Conservation (phyloP, 1,140 invertebrate genomes). For the Cotesia vestalis region DNA sequence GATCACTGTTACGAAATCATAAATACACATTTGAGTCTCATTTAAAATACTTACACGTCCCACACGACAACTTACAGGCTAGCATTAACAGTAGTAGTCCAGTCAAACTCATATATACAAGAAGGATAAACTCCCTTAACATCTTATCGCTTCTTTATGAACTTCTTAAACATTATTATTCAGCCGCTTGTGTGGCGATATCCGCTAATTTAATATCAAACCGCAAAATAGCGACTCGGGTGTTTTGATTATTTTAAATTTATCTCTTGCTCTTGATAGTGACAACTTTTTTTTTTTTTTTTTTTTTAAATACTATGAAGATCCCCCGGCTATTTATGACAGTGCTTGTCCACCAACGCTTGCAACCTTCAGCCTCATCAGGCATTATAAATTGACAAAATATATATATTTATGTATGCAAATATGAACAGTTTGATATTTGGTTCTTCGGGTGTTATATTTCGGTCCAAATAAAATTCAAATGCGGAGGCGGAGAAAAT, state of each 20-base stretch:
- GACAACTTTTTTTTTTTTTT: too few species aligned
- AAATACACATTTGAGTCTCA: constrained; percentile 36
- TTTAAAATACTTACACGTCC: constrained; percentile 38
- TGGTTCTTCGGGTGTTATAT: neutral
- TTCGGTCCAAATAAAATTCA: constrained; percentile 13
- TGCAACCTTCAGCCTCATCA: constrained; percentile 38
- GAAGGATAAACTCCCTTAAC: constrained; percentile 7
- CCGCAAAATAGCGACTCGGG: constrained; percentile 30
- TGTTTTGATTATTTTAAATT: constrained; percentile 6
- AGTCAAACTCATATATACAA: too few species aligned
- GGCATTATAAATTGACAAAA: neutral
- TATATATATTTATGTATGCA: neutral
- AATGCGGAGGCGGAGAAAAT: neutral
- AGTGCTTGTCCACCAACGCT: constrained; percentile 41
- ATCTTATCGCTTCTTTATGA: constrained; percentile 22
- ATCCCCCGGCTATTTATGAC: neutral
- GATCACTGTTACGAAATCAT: constrained; percentile 28
- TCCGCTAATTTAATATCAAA: constrained; percentile 17
- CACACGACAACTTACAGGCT: constrained; percentile 23
- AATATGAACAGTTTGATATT: neutral
- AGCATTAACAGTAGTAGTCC: neutral
- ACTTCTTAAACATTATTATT: neutral
- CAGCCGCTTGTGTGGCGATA: constrained; percentile 32
- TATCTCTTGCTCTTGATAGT: too few species aligned
- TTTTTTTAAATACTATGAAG: neutral